Base-by-base conservation (phyloP, 2,888 invertebrate genomes). In the Perizoma affinitatum region DNA sequence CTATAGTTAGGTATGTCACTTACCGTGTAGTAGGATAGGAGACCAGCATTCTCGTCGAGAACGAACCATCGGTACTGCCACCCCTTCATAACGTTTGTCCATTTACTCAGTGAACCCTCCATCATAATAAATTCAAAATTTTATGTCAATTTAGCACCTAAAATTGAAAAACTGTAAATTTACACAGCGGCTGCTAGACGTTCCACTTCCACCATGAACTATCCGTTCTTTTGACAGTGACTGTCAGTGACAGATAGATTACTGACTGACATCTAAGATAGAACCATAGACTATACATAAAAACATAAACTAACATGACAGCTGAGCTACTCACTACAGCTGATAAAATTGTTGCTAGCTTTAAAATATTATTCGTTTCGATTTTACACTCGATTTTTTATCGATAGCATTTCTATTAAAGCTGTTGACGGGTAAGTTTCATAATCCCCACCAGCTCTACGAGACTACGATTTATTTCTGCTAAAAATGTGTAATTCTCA, bases 1-100 rank as follows among this genome's bases (percentile, higher is more conserved):
- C 58, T 47, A 52, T 65, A 65, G 63, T 78, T 82, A 65, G 63
- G 78, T 82, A 89, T 84, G 90, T 88, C 90, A 94, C 97, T 95
- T 93, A 98, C 98, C 87, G 99, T 99, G 85, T 98, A 99, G 90
- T 99, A 99, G 6, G 98, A 98, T 62, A 99, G 94, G 65, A 99
- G 94, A 54, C 98, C 99, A 74, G 98, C 97, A 90, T 97, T 98
- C 88, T 98, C 98, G 92, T 99, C 99, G 76, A 99, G 92, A 76
- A 99, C 99, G 93, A 99, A 99, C 98, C 99, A 99, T 73, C 99
- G 95, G 93, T 98, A 99, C 90, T 99, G 99, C 99, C 99, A 99
- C 72, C 99, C 99, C 87, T 97, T 98, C 95, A 98, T 97, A 81
- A 98, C 97, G 94, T 98, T 98, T 72, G 98, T 98, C 98, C 98